Evolutionary conservation across 53 echinoderm and acorn worm species (phyloP).

Genomic region (Paracentrotus lividus): DNA sequence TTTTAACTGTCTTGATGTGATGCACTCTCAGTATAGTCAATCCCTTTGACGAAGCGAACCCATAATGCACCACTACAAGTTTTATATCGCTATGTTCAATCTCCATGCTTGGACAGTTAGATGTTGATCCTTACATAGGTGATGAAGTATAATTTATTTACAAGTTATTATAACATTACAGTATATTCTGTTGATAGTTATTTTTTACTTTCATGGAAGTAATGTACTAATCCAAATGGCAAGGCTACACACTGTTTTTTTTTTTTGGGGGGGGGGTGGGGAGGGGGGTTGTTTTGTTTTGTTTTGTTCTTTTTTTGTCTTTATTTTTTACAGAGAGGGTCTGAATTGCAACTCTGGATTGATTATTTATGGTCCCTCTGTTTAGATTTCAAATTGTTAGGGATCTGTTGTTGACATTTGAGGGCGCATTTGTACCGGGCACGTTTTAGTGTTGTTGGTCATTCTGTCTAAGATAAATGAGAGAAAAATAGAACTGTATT

Average conservation of each 20-base stretch:
- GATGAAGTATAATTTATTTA: neutral
- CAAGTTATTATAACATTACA: neutral
- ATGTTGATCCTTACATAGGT: neutral
- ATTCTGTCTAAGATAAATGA: neutral
- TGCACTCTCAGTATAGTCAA: neutral
- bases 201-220: neutral
- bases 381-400: too few species aligned
- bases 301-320: too few species aligned
- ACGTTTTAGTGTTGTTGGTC: neutral
- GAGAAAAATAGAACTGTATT: neutral
- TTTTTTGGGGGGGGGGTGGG: too few species aligned
- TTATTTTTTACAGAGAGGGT: too few species aligned
- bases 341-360: too few species aligned
- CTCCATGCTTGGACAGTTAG: neutral
- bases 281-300: too few species aligned
- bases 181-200: neutral
- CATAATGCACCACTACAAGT: neutral
- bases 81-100: neutral
- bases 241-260: too few species aligned
- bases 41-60: neutral
- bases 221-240: neutral
- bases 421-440: too few species aligned
- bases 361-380: too few species aligned
- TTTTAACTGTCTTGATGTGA: neutral
- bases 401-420: too few species aligned